Evolutionary conservation across 2,797 vertebrate species (phyloP).

Genomic region (Sylvia borin): DNA sequence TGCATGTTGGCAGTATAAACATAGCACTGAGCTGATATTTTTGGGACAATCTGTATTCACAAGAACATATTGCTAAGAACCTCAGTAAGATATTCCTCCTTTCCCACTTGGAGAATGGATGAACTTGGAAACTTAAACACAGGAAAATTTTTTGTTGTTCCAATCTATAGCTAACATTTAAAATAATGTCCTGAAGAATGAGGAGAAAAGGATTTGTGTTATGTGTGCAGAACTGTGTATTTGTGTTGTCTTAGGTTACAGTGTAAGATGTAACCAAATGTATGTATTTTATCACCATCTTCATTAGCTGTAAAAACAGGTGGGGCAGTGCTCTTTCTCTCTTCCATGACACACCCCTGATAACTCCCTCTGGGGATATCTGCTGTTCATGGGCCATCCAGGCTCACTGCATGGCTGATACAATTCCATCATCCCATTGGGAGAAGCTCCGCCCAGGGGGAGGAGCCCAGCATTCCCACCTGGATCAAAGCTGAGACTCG

Average conservation of each 20-base stretch:
- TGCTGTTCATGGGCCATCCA: background rate
- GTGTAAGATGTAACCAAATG: background rate
- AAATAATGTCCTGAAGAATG: background rate
- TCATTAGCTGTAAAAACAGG: background rate
- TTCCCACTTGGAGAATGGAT: background rate
- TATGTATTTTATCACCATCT: background rate
- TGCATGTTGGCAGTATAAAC: background rate
- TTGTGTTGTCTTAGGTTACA: background rate
- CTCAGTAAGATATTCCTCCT: background rate
- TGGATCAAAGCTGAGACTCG: too few relatives aligned
- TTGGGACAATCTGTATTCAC: background rate
- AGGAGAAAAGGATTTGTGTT: background rate
- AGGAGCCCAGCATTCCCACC: background rate
- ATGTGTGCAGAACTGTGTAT: background rate
- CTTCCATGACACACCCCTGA: background rate
- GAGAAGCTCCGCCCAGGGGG: fast-evolving
- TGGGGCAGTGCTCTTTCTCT: background rate
- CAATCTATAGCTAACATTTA: background rate
- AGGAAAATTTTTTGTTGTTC: background rate
- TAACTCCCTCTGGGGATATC: background rate
- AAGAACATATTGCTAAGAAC: background rate
- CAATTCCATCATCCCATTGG: fast-evolving
- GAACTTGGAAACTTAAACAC: background rate
- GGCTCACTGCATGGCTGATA: too few relatives aligned
- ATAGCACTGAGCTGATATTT: background rate